phyloP scores from a whole-genome alignment of 2,888 invertebrate genomes.

The Venustoraphidia nigricollis region DNA sequence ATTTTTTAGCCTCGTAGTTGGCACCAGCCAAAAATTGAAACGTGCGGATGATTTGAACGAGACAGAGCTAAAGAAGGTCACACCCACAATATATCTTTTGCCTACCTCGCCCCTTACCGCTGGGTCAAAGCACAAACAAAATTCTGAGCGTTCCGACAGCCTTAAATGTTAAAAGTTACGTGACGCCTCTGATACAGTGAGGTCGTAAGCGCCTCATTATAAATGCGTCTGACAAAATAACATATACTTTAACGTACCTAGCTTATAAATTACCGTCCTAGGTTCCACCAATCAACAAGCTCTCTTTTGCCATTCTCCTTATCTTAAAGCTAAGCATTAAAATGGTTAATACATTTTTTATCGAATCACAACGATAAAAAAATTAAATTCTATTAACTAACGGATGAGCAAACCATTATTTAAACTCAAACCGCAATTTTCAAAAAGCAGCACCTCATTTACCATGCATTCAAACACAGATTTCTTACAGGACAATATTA shows the following conservation, averaged over 20 bases:
- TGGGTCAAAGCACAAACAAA: too few species aligned
- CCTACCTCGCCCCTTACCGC: too few species aligned
- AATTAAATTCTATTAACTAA: conserved; percentile 9
- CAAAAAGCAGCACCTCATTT: conserved; percentile 3
- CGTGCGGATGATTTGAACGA: too few species aligned
- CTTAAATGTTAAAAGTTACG: too few species aligned
- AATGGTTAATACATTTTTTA: conserved; percentile 10
- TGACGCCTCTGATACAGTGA: too few species aligned
- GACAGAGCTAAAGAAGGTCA: too few species aligned
- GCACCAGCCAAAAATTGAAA: too few species aligned
- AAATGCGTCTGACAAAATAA: background rate
- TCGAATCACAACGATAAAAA: conserved; percentile 2
- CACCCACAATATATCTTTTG: too few species aligned
- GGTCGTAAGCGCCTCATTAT: background rate
- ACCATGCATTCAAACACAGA: background rate
- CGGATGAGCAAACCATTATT: conserved; percentile 7
- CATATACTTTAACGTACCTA: background rate
- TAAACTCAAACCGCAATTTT: conserved; percentile 1
- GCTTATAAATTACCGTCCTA: conserved; percentile 1
- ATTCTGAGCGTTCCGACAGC: too few species aligned
- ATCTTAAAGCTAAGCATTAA: conserved; percentile 10
- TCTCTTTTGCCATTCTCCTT: conserved; percentile 4
- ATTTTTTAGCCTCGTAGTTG: too few species aligned
- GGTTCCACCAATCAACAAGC: background rate
- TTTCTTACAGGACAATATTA: background rate